A percentile compares a stretch with the other conserved stretches of the same genome.
Evolutionary conservation across 1,140 invertebrate species (phyloP).

Genomic region (Nebria ingens): DNA sequence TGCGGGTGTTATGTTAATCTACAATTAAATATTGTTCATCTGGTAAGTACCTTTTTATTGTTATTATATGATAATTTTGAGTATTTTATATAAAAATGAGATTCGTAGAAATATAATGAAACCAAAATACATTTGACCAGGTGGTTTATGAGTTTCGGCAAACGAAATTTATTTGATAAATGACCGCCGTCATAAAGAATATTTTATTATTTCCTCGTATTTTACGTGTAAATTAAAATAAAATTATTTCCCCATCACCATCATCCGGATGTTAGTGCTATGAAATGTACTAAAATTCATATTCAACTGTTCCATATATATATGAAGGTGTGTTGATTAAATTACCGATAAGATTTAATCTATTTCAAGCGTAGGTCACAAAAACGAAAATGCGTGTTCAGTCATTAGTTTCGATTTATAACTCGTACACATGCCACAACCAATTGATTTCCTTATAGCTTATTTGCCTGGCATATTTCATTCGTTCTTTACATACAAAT

Average conservation of each 20-base stretch:
- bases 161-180: too few relatives aligned
- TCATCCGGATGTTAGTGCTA: not conserved
- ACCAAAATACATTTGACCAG: too few relatives aligned
- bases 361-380: not conserved
- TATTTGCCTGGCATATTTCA: too few relatives aligned
- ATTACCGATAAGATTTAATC: not conserved
- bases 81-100: too few relatives aligned
- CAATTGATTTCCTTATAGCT: conserved; percentile 2
- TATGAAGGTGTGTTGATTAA: not conserved
- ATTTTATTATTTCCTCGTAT: not conserved
- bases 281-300: not conserved
- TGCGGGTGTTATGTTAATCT: too few relatives aligned
- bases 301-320: not conserved
- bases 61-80: too few relatives aligned
- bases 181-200: not conserved
- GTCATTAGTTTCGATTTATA: not conserved
- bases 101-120: too few relatives aligned
- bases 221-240: not conserved
- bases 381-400: not conserved
- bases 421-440: not conserved
- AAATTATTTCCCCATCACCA: not conserved
- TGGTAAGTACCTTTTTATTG: too few relatives aligned
- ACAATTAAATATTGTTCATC: too few relatives aligned
- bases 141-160: too few relatives aligned
- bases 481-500: too few relatives aligned